Evolutionary conservation across 2,113 vertebrate genomes (phyloP).

Genomic region (Cynocephalus volans): DNA sequence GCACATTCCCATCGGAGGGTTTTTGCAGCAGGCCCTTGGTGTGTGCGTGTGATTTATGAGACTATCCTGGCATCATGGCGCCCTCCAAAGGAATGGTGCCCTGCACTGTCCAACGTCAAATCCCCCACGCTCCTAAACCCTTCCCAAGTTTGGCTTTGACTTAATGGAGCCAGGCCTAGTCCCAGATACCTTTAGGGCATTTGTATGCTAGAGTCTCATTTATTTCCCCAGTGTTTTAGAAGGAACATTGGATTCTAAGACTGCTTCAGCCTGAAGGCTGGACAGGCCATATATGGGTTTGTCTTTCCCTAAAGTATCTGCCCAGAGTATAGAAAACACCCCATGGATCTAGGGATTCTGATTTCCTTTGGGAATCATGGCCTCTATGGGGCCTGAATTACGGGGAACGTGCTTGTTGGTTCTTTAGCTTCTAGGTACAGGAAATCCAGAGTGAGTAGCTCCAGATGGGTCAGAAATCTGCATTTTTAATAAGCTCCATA

Average conservation of each 20-base stretch:
- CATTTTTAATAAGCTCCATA: not conserved
- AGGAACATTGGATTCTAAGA: not conserved
- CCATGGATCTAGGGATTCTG: not conserved
- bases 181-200: not conserved
- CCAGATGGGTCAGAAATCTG: not conserved
- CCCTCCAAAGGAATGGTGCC: not conserved
- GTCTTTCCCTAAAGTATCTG: not conserved
- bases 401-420: not conserved
- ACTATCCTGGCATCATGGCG: not conserved
- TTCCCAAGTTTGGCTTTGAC: not conserved
- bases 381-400: not conserved
- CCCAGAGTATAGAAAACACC: not conserved
- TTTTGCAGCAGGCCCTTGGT: not conserved
- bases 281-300: not conserved
- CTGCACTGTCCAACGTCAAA: not conserved
- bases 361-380: not conserved
- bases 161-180: not conserved
- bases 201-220: not conserved
- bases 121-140: no score
- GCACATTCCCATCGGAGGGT: not conserved
- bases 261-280: not conserved
- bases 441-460: not conserved
- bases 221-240: conserved; percentile 16
- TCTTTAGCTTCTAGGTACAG: not conserved
- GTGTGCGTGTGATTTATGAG: not conserved